These are phyloP conservation scores for Drosophila tani DNA, from an alignment of 1,140 invertebrate species.

Conservation along the genomic window DNA sequence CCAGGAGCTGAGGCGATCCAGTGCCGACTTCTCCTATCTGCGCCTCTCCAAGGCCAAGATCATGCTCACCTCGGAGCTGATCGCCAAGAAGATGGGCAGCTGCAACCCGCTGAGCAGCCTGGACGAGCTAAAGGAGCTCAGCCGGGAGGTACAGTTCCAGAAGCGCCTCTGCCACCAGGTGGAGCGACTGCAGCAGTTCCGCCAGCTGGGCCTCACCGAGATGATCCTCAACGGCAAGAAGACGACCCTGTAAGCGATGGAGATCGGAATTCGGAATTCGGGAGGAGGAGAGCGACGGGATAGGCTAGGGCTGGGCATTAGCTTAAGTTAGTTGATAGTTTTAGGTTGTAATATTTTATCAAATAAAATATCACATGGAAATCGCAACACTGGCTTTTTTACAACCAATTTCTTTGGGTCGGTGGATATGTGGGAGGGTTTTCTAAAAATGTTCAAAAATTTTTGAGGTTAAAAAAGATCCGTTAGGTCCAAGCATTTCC, in stretches of 20 bases:
- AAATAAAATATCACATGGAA: constrained; percentile 72
- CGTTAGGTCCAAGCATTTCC: not conserved
- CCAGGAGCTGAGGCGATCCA: constrained; percentile 55
- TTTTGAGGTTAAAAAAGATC: not conserved
- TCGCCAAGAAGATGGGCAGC: constrained; percentile 51
- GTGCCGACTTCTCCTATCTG: constrained; percentile 57
- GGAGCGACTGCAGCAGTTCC: constrained; percentile 65
- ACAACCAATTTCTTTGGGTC: not conserved
- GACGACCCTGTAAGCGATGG: constrained; percentile 38
- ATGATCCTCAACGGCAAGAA: constrained; percentile 65
- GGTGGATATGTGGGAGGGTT: too few species aligned
- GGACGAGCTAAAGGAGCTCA: constrained; percentile 67
- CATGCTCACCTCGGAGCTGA: constrained; percentile 52
- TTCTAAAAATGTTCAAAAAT: not conserved
- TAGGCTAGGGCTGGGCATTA: constrained; percentile 32
- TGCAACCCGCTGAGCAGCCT: constrained; percentile 45
- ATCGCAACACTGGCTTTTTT: not conserved
- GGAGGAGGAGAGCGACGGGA: not conserved
- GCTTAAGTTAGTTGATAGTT: constrained; percentile 45
- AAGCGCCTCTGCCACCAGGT: constrained; percentile 61
- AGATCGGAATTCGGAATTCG: not conserved
- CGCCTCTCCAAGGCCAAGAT: constrained; percentile 66
- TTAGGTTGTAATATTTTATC: constrained; percentile 72
- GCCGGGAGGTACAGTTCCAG: constrained; percentile 73
- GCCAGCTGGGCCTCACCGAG: constrained; percentile 61